phyloP scores from a whole-genome alignment of 2,113 vertebrate species.

The Zosterops borbonicus region DNA sequence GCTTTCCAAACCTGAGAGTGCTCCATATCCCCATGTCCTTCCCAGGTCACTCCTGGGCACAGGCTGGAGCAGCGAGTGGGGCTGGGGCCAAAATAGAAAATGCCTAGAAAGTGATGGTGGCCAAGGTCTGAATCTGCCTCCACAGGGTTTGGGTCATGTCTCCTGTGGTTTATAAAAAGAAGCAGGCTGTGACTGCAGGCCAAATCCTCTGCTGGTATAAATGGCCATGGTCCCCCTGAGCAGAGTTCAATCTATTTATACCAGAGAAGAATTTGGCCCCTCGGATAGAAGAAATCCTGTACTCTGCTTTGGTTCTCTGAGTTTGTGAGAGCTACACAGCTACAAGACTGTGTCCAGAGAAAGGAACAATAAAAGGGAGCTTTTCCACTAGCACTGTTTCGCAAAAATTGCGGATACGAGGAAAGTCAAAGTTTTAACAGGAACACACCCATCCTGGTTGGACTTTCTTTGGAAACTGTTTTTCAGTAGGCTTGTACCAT shows the following conservation, averaged over 20 bases:
- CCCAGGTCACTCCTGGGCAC: background rate
- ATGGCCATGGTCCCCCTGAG: background rate
- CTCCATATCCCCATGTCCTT: rapidly evolving
- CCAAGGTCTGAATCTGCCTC: background rate
- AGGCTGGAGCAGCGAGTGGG: background rate
- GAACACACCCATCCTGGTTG: background rate
- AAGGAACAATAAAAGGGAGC: background rate
- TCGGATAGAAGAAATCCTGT: background rate
- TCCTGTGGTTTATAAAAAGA: background rate
- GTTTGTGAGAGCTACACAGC: background rate
- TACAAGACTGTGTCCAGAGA: background rate
- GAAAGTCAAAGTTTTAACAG: background rate
- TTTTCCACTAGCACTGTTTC: background rate
- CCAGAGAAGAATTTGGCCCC: background rate
- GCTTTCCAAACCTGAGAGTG: background rate
- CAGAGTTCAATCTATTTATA: slow-evolving; percentile 29
- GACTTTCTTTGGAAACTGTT: background rate
- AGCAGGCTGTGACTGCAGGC: background rate
- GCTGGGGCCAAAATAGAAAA: background rate
- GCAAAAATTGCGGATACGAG: background rate
- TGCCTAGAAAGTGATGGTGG: slow-evolving; percentile 1
- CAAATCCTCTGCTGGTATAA: background rate
- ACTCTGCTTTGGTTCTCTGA: background rate
- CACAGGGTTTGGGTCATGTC: background rate
- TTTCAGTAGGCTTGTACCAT: background rate